Conservation (phyloP, 2,888 invertebrate genomes). For the Mimas tiliae region DNA sequence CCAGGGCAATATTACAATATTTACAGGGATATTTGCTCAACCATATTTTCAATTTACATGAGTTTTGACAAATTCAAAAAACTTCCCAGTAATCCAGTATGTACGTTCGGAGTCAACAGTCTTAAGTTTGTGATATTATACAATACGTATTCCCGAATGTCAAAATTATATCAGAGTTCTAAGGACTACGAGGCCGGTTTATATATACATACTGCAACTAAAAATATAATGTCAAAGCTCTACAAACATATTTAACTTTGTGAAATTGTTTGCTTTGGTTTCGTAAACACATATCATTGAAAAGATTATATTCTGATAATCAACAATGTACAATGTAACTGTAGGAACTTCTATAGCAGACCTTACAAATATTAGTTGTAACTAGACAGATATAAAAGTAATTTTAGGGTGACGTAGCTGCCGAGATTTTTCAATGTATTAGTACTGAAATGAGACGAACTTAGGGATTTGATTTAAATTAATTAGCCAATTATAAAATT, state of each 20-base stretch:
- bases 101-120: no score
- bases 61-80: no score
- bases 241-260: slow-evolving; percentile 9
- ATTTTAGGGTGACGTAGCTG: not conserved
- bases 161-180: no score
- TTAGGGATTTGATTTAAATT: not conserved
- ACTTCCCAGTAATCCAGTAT: no score
- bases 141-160: no score
- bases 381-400: not conserved
- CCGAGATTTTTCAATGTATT: not conserved
- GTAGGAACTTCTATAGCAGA: slow-evolving; percentile 25
- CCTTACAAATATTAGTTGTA: slow-evolving; percentile 2
- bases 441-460: not conserved
- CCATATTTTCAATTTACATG: no score
- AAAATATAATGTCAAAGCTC: not conserved
- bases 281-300: not conserved
- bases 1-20: not conserved
- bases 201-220: not conserved
- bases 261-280: slow-evolving; percentile 9
- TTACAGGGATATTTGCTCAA: not conserved
- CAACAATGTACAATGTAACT: slow-evolving; percentile 18
- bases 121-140: no score
- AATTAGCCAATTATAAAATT: not conserved
- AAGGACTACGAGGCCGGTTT: no score
- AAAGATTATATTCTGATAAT: slow-evolving; percentile 7